phyloP scores from a whole-genome alignment of 2,888 invertebrate genomes.

The Luperina nickerlii region DNA sequence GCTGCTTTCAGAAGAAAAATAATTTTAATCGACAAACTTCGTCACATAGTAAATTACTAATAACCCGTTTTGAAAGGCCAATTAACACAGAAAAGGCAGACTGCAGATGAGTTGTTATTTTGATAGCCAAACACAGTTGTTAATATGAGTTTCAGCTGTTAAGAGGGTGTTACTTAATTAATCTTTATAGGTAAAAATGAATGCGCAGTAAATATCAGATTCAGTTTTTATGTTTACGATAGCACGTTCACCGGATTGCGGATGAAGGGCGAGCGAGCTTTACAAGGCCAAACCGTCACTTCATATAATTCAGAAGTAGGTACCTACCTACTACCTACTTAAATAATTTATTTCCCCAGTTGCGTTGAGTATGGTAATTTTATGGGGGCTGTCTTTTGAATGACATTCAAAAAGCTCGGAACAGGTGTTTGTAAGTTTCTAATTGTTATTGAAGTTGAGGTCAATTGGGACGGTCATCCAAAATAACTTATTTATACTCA shows the following conservation, averaged over 20 bases:
- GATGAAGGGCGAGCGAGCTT: conserved; percentile 34
- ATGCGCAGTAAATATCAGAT: conserved; percentile 5
- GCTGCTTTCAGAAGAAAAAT: conserved; percentile 72
- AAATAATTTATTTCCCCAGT: not conserved
- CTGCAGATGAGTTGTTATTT: not conserved
- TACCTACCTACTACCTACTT: not conserved
- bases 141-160: not conserved
- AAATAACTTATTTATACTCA: not conserved
- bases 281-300: conserved; percentile 31
- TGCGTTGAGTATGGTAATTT: not conserved
- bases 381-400: not conserved
- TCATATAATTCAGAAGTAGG: not conserved
- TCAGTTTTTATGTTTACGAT: not conserved
- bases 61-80: no score
- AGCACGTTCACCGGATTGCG: conserved; percentile 37
- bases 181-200: not conserved
- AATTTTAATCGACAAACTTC: not conserved
- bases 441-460: not conserved
- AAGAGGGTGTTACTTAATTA: not conserved
- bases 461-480: not conserved
- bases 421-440: not conserved
- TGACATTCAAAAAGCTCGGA: not conserved
- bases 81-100: not conserved
- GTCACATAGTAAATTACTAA: not conserved
- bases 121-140: not conserved